Conservation (phyloP, 2,888 invertebrate species). For the Cryptocephalus primarius region DNA sequence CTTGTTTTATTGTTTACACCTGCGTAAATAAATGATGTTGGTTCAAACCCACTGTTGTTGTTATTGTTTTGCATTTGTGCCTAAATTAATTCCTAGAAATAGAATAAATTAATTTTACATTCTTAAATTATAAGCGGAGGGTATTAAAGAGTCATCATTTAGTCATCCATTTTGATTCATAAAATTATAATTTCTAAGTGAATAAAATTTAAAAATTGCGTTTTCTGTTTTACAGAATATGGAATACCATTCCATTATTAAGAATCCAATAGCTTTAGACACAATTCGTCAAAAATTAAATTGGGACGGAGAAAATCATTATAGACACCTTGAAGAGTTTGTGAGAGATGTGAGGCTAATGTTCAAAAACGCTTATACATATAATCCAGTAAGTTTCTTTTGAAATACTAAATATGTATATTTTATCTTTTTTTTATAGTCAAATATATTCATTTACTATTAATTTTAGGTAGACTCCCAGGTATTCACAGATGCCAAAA, state of each 20-base stretch:
- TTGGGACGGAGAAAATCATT: conserved; percentile 59
- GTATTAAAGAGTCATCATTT: too few species aligned
- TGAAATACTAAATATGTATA: conserved; percentile 4
- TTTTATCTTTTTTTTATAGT: background rate
- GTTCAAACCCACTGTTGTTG: too few species aligned
- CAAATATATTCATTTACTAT: conserved; percentile 13
- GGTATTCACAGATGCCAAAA: conserved; percentile 67
- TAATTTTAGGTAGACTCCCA: conserved; percentile 55
- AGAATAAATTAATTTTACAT: too few species aligned
- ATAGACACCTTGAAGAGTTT: conserved; percentile 63
- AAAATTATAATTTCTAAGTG: too few species aligned
- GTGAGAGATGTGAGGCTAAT: conserved; percentile 72
- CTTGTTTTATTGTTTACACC: too few species aligned
- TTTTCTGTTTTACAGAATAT: conserved; percentile 41
- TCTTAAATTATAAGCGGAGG: too few species aligned
- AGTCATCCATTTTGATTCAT: too few species aligned
- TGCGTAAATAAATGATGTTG: too few species aligned
- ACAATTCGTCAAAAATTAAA: conserved; percentile 71
- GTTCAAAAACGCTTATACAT: conserved; percentile 78
- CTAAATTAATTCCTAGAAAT: too few species aligned
- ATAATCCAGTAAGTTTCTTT: conserved; percentile 60
- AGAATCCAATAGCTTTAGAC: conserved; percentile 77
- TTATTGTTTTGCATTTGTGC: too few species aligned
- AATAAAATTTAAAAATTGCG: background rate
- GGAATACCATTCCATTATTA: conserved; percentile 59